Evolutionary conservation across 2,888 invertebrate genomes (phyloP).

Genomic region (Dinocampus coccinellae): DNA sequence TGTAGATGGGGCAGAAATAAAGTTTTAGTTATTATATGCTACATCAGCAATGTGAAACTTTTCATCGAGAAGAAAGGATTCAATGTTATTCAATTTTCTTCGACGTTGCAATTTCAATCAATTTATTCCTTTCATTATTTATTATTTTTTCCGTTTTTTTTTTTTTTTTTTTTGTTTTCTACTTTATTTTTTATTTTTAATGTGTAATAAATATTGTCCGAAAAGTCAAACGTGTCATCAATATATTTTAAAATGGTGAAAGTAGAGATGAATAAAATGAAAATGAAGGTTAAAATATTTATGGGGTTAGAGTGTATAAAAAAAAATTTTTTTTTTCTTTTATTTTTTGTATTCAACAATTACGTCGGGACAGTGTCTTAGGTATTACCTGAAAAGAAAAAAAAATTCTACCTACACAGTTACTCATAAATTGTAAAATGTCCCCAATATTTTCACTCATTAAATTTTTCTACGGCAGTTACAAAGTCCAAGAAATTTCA

Average conservation of each 20-base stretch:
- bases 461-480: constrained; percentile 2
- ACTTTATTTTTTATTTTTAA: not conserved
- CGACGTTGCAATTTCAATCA: not conserved
- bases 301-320: too few relatives aligned
- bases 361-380: not conserved
- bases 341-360: not conserved
- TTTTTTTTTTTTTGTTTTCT: too few relatives aligned
- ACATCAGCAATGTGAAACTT: constrained; percentile 1
- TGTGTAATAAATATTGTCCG: not conserved
- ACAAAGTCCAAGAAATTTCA: constrained; percentile 8
- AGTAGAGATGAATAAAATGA: not conserved
- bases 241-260: not conserved
- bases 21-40: constrained; percentile 18
- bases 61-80: not conserved
- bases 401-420: not conserved
- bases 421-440: constrained; percentile 16
- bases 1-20: constrained; percentile 16
- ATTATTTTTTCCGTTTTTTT: too few relatives aligned
- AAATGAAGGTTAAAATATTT: too few relatives aligned
- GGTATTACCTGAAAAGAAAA: constrained; percentile 7
- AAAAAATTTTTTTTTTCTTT: not conserved
- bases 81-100: constrained; percentile 10
- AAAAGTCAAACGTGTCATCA: not conserved
- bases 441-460: not conserved
- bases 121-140: too few relatives aligned